These are phyloP conservation scores for Octonoba sinensis DNA, from an alignment of 2,888 invertebrate genomes.

Conservation along the genomic window DNA sequence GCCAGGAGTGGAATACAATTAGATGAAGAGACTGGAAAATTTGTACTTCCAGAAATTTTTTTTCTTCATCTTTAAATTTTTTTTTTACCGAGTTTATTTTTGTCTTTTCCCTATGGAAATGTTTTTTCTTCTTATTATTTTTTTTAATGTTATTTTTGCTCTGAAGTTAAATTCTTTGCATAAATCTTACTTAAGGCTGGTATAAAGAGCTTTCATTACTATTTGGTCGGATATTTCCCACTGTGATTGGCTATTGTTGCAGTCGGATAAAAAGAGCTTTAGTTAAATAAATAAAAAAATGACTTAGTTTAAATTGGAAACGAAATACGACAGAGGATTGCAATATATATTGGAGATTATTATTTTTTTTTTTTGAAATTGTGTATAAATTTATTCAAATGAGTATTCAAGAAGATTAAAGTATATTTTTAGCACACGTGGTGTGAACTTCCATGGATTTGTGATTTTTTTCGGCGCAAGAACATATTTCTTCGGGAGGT, in stretches of 20 bases:
- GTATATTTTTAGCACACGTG: background rate
- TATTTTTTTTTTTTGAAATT: background rate
- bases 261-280: too few relatives aligned
- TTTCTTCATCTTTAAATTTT: constrained; percentile 16
- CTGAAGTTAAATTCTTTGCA: background rate
- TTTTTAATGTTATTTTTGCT: background rate
- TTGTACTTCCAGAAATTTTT: constrained; percentile 13
- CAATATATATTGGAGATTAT: background rate
- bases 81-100: constrained; percentile 12
- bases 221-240: too few relatives aligned
- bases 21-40: constrained; percentile 32
- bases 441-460: too few relatives aligned
- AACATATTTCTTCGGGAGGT: background rate
- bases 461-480: background rate
- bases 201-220: too few relatives aligned
- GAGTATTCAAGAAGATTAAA: background rate
- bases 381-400: background rate
- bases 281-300: too few relatives aligned
- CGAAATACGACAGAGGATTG: too few relatives aligned
- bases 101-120: constrained; percentile 50
- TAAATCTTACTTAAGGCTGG: too few relatives aligned
- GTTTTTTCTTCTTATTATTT: constrained; percentile 18
- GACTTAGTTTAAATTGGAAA: too few relatives aligned
- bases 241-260: too few relatives aligned
- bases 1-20: constrained; percentile 58